These are phyloP conservation scores for Sialis fuliginosa DNA, from an alignment of 2,888 invertebrate species.

Conservation along the genomic window DNA sequence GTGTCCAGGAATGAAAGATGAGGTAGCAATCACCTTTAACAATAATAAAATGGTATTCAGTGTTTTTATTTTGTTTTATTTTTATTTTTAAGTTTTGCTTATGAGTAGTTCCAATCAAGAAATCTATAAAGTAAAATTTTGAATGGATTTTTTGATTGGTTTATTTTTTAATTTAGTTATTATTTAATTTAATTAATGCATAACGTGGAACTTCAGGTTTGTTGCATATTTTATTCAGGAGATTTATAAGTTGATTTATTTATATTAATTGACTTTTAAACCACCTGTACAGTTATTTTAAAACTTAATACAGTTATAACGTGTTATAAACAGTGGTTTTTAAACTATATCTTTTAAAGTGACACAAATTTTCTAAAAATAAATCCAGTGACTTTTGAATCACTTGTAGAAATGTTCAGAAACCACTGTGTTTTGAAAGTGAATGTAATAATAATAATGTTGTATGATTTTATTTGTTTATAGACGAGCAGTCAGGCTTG, in stretches of 20 bases:
- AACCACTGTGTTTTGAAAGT: no score
- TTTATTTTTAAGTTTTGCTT: not conserved
- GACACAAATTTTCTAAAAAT: not conserved
- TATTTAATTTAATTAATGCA: slow-evolving; percentile 2
- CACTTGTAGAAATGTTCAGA: not conserved
- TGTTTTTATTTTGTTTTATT: slow-evolving; percentile 4
- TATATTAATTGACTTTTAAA: no score
- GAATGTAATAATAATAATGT: not conserved
- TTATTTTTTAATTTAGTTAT: slow-evolving; percentile 7
- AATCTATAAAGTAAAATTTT: no score
- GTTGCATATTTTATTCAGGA: no score
- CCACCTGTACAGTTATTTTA: no score
- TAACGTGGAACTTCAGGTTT: no score
- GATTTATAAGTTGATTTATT: no score
- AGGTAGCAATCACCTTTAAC: slow-evolving; percentile 28
- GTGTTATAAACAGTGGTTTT: no score
- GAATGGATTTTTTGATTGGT: slow-evolving; percentile 4
- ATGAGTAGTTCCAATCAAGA: no score
- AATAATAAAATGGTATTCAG: slow-evolving; percentile 7
- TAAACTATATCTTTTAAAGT: no score
- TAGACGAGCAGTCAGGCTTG: slow-evolving; percentile 35
- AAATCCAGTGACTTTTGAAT: not conserved
- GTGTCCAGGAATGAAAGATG: slow-evolving; percentile 95
- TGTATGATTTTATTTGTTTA: slow-evolving; percentile 12
- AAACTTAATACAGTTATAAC: no score